Percentiles rank a stretch among this genome's conserved stretches.
Conservation (phyloP, 1,140 invertebrate genomes). For the Pseudachorutes palmiensis region DNA sequence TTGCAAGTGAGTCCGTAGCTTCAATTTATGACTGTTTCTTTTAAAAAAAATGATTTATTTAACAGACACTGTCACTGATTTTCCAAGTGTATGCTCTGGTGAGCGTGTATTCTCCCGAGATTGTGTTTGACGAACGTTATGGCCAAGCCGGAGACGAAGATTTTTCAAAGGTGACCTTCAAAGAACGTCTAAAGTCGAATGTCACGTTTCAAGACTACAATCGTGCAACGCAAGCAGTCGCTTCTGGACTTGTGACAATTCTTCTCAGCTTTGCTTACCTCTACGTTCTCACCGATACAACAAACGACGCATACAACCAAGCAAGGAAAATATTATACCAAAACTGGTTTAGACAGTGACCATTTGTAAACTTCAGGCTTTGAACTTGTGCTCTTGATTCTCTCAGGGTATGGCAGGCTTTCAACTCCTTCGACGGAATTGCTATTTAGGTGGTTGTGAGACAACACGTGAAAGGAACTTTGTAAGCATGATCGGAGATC, state of each 20-base stretch:
- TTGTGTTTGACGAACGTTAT: not conserved
- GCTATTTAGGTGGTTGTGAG: not conserved
- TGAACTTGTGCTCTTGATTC: not conserved
- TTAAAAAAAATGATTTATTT: not conserved
- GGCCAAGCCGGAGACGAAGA: not conserved
- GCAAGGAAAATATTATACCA: not conserved
- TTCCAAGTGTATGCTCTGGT: not conserved
- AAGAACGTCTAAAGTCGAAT: not conserved
- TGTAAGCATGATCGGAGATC: not conserved
- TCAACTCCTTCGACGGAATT: slow-evolving; percentile 2
- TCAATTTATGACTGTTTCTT: not conserved
- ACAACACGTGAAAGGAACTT: not conserved
- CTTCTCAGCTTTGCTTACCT: not conserved
- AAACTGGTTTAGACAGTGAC: no score
- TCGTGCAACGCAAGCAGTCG: not conserved
- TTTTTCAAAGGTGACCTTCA: not conserved
- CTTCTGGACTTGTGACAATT: not conserved
- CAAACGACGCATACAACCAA: not conserved
- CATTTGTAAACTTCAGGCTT: no score
- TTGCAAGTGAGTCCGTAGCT: not conserved
- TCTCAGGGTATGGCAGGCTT: not conserved
- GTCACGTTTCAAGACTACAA: not conserved
- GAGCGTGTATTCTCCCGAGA: not conserved
- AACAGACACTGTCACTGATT: not conserved
- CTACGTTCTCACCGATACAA: not conserved